Evolutionary conservation across 2,888 invertebrate species (phyloP), one percentile per base, ranked within the genome.

Genomic region (Cataglyphis rosenhaueri): DNA sequence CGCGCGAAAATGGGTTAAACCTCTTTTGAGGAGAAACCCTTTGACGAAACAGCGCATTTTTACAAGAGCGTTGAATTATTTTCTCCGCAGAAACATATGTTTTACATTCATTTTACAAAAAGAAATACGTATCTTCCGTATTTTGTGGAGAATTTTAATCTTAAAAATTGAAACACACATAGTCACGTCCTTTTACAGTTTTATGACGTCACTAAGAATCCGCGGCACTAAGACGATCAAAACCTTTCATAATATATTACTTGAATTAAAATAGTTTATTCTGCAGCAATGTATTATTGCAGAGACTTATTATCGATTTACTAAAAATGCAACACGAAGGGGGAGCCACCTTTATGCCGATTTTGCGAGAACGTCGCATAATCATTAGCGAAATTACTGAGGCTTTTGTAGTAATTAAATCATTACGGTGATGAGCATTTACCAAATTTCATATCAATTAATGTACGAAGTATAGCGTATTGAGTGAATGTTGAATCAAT

Each of bases 281-380:
- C 81, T 44, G 21, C 44, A 18, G 18, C 65, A 38, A 79, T 55
- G n/a, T 55, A 38, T 76, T 57, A 74, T 84, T 64, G 81, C 82
- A 82, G 61, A 85, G 48, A 70, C 83, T 74, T 55, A 76, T 86
- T 89, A 89, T 89, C 70, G 89, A 89, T 89, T 89, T 71, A 74
- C 83, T 83, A 88, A 88, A 89, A 88, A 87, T 84, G 57, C 65
- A 73, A 55, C 73, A 52, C 48, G 25, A 84, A 84, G 88, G 84
- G 79, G 88, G 89, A 89, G 89, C 88, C 89, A 89, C 87, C 83
- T 82, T 85, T 86, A 83, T 57, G 76, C 57, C 64, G 21, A 82
- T 82, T 74, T 75, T 44, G 12, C 52, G 57, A 74, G 52, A 29
- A 35, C 35, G 25, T 65, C 65, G 35, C 32, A 57, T 66, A 52